phyloP scores from a whole-genome alignment of 1,140 invertebrate species.

The Ostrea edulis region DNA sequence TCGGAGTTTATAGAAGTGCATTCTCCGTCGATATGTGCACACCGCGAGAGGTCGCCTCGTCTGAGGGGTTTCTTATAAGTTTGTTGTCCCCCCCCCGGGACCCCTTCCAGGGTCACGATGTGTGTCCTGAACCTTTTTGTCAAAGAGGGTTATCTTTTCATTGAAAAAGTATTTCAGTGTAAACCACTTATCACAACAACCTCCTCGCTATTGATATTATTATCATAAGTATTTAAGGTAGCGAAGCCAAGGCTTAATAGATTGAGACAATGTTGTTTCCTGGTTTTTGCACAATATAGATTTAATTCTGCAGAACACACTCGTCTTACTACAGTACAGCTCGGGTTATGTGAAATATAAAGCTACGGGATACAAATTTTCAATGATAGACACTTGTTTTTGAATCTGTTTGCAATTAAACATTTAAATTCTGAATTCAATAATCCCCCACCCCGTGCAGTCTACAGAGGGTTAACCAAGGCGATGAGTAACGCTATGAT shows the following conservation, averaged over 20 bases:
- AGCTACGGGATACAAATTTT: neutral
- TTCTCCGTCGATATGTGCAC: neutral
- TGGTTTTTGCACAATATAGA: conserved; percentile 14
- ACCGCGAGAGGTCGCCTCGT: neutral
- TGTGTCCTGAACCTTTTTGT: neutral
- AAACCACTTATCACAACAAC: neutral
- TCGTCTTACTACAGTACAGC: neutral
- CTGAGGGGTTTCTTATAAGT: neutral
- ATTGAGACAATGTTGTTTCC: neutral
- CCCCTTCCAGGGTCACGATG: neutral
- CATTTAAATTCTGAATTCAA: neutral
- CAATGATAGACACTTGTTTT: neutral
- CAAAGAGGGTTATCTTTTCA: neutral
- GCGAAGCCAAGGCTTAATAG: neutral
- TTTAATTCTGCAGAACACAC: neutral
- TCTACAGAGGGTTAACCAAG: conserved; percentile 14
- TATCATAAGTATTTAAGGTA: conserved; percentile 22
- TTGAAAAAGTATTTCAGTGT: neutral
- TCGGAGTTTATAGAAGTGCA: too few species aligned
- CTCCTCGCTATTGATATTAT: neutral
- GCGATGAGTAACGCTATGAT: neutral
- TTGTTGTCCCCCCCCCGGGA: neutral
- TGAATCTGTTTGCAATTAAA: conserved; percentile 25
- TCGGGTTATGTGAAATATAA: conserved; percentile 14
- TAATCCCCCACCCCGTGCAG: neutral